Evolutionary conservation across 1,140 invertebrate genomes (phyloP), one percentile per base, ranked within the genome.

Genomic region (Drosophila pruinosa): DNA sequence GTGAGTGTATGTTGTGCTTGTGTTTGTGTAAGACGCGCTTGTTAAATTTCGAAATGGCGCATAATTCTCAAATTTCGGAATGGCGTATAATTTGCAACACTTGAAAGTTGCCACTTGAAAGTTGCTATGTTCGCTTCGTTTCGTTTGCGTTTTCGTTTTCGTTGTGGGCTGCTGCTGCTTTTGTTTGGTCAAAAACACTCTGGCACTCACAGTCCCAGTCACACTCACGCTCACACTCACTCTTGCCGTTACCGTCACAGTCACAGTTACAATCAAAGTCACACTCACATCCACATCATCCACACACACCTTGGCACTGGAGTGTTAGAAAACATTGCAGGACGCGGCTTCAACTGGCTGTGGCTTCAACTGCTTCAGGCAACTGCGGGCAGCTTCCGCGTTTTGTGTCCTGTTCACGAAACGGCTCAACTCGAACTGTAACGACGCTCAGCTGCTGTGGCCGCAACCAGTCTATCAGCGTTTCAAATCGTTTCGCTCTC

Each of bases 401-500:
- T 61, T 75, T 70, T 72, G 59, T 78, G 85, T 81, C 85, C 86
- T 89, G 52, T 78, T 80, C 86, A 72, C 85, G 75, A 81, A 88
- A 89, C 80, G 85, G 85, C 80, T 85, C 85, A 85, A 89, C 85
- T 89, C 85, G 85, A 89, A 89, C 85, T 89, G 85, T 89, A 52
- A 85, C 69, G 78, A 81, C 53, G 53, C 59, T 74, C 72, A 71
- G 72, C 67, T 63, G 57, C 72, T 70, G 65, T 38, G 69, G 59
- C 67, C 39, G 15, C 45, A 70, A 65, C 59, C 22, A 70, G 57
- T 68, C 57, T 41, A 22, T 53, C 36, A 26, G 34, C 52, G 34
- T 10, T 48, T 65, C n/a, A n/a, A n/a, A n/a, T n/a, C 65, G 52
- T 36, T 12, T 5, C 24, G 22, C 5, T 22, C 12, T 54, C 38